Evolutionary conservation across 2,888 invertebrate genomes (phyloP).

Genomic region (Yponomeuta evonymella): DNA sequence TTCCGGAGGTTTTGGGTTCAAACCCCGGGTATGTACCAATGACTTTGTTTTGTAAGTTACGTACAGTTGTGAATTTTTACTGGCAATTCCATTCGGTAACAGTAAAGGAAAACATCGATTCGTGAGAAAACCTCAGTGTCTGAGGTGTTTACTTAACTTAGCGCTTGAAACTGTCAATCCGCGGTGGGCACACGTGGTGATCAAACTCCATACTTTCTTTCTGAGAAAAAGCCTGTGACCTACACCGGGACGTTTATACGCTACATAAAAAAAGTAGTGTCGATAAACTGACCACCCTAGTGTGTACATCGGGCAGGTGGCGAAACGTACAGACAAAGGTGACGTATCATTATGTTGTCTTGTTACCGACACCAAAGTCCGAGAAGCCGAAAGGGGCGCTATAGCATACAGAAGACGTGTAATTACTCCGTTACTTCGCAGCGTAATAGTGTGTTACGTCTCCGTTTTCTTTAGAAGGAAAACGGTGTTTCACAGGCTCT

Average conservation of each 20-base stretch:
- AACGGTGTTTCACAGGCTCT: conserved; percentile 13
- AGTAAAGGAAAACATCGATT: background rate
- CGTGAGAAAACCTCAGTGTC: background rate
- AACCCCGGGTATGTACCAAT: no score
- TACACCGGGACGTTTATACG: background rate
- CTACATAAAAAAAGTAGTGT: conserved; percentile 19
- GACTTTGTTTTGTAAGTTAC: background rate
- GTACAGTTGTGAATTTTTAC: no score
- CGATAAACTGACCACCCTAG: conserved; percentile 24
- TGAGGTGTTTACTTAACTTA: no score
- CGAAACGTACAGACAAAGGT: conserved; percentile 69
- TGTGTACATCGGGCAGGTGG: conserved; percentile 70
- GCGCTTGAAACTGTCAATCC: no score
- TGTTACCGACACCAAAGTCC: conserved; percentile 42
- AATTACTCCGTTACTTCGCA: conserved; percentile 48
- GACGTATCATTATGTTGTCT: conserved; percentile 73
- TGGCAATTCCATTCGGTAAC: background rate
- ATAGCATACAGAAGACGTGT: conserved; percentile 55
- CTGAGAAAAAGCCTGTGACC: no score
- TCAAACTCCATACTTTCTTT: no score
- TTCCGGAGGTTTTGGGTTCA: no score
- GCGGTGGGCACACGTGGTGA: no score
- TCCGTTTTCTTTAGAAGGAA: conserved; percentile 30
- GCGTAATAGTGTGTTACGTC: conserved; percentile 40
- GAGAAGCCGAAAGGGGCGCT: conserved; percentile 36